Percentiles rank a stretch among this genome's conserved stretches.
Conservation (phyloP, 92 coral and sea anemone genomes). For the Phenganax marumi region DNA sequence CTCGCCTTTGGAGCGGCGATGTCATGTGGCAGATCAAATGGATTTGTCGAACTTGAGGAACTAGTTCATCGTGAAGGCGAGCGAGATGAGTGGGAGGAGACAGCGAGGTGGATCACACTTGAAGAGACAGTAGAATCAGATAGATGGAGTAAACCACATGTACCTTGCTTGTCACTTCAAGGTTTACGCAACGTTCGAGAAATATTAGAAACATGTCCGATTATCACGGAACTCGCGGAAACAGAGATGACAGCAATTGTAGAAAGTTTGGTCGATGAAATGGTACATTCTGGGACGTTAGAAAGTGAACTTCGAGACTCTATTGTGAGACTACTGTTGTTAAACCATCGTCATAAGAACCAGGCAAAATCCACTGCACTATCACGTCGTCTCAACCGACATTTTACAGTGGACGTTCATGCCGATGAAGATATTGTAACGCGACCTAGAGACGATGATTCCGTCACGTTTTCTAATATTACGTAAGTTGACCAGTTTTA, state of each 20-base stretch:
- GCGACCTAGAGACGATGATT: neutral
- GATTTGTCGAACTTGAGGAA: conserved; percentile 96
- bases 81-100: conserved; percentile 87
- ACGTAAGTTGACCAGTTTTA: conserved; percentile 10
- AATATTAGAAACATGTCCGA: conserved; percentile 64
- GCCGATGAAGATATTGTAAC: neutral
- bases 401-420: conserved; percentile 7
- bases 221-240: conserved; percentile 68
- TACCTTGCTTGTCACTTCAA: conserved; percentile 74
- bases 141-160: conserved; percentile 98
- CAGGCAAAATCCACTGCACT: conserved; percentile 54
- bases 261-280: conserved; percentile 65
- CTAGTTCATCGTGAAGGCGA: conserved; percentile 60
- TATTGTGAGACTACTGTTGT: conserved; percentile 63
- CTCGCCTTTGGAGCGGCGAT: conserved; percentile 24
- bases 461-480: neutral
- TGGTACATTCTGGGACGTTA: conserved; percentile 53
- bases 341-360: conserved; percentile 83
- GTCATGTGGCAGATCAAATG: conserved; percentile 52
- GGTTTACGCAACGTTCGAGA: conserved; percentile 73
- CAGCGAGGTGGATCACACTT: conserved; percentile 95
- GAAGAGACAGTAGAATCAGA: conserved; percentile 95
- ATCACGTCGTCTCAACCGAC: conserved; percentile 31
- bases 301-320: conserved; percentile 60
- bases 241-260: conserved; percentile 63